These are phyloP conservation scores for Ginglymostoma cirratum DNA, from an alignment of 2,113 vertebrate genomes.

Conservation along the genomic window DNA sequence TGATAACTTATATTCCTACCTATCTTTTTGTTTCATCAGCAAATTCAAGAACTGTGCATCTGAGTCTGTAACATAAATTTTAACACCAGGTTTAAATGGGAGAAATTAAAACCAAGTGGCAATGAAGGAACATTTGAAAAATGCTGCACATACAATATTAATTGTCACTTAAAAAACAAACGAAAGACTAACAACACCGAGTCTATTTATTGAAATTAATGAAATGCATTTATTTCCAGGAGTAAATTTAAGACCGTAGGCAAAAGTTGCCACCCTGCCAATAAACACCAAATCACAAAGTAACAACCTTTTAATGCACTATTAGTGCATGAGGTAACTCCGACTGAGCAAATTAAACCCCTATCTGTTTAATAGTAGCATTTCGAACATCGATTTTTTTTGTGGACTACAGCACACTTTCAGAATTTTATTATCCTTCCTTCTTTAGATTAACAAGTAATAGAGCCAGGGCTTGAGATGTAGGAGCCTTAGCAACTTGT, in stretches of 20 bases:
- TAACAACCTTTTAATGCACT: background rate
- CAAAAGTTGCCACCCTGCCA: background rate
- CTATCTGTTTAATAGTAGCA: background rate
- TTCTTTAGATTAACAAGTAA: background rate
- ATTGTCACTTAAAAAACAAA: background rate
- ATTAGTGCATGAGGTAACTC: background rate
- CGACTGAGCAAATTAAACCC: background rate
- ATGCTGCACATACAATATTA: background rate
- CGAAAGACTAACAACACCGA: background rate
- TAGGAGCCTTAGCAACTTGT: background rate
- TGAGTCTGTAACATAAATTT: no score
- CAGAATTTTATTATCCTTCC: background rate
- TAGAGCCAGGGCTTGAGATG: background rate
- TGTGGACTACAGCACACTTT: background rate
- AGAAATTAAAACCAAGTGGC: background rate
- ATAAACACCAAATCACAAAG: background rate
- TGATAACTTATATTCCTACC: no score
- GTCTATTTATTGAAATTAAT: background rate
- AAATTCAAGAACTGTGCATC: no score
- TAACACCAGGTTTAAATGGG: background rate
- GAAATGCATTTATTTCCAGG: background rate
- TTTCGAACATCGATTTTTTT: background rate
- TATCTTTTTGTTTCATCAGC: no score
- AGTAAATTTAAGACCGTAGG: background rate
- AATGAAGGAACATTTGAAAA: background rate